Evolutionary conservation across 1,140 invertebrate species (phyloP), one percentile per base, ranked within the genome.

Genomic region (Brachionus calyciflorus): DNA sequence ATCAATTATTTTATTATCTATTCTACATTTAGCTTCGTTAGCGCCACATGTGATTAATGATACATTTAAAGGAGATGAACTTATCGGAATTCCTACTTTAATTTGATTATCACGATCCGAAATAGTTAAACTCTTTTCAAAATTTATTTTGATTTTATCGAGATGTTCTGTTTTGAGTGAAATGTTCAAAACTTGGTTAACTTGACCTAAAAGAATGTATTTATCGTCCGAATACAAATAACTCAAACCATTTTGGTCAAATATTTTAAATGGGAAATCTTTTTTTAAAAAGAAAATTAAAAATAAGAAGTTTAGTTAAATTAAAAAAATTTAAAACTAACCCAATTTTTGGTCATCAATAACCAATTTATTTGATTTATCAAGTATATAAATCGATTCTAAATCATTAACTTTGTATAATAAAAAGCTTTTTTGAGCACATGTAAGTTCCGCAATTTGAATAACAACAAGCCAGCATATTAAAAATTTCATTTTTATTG

Each of bases 31-130:
- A 10, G 24, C 6, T 24, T 65, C 40, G 3, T 24, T 41, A n/a
- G 60, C 30, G 2, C 60, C 60, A 44, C 60, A 65, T 14, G 60
- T 65, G 19, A 65, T 41, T 14, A 73, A 33, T 73, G 28, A 51
- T 19, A 51, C 46, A 24, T 51, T 37, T n/a, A n/a, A n/a, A n/a
- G n/a, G n/a, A n/a, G n/a, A n/a, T n/a, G n/a, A n/a, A 1, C 9
- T 12, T 6, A 51, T 21, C 14, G 28, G 46, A 21, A 73, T 37
- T 30, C 30, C 46, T 9, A 30, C 28, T 41, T 37, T 55, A 4
- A 73, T 73, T 19, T 49, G 33, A 37, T 49, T 55, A n/a, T n/a
- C n/a, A 26, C 28, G 30, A 24, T 46, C 21, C 21, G 3, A 19
- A 3, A 9, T 48, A 21, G 17, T n/a, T 46, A 7, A 19, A 21